Percentiles rank a stretch among this genome's conserved stretches.
Evolutionary conservation across 30 jellyfish, hydroid and myxozoan genomes (phyloP).

Genomic region (Turritopsis dohrnii): DNA sequence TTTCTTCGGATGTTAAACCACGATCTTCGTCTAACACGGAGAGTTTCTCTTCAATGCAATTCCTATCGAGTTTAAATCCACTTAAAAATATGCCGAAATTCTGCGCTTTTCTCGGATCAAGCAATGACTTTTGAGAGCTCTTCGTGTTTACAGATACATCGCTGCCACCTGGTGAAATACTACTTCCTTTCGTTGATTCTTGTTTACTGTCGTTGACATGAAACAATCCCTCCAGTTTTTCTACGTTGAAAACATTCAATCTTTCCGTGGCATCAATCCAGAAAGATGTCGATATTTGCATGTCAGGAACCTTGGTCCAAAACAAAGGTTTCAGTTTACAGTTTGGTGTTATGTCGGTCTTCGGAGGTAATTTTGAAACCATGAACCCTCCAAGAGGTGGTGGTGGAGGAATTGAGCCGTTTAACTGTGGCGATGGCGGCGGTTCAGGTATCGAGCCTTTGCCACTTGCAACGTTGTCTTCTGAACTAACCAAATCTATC

Average conservation of each 20-base stretch:
- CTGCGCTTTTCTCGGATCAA: conserved; percentile 87
- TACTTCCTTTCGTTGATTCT: background rate
- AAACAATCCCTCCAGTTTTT: conserved; percentile 54
- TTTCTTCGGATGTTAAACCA: conserved; percentile 68
- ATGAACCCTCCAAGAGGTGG: conserved; percentile 66
- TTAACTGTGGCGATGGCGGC: background rate
- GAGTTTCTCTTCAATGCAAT: conserved; percentile 64
- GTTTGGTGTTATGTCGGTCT: conserved; percentile 61
- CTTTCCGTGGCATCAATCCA: conserved; percentile 70
- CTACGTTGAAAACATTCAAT: conserved; percentile 36
- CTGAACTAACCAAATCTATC: background rate
- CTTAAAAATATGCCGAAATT: conserved; percentile 84
- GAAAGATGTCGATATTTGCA: conserved; percentile 44
- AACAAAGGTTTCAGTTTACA: conserved; percentile 72
- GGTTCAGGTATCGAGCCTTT: background rate
- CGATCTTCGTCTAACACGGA: conserved; percentile 47
- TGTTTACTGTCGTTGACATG: conserved; percentile 23
- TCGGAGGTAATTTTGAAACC: conserved; percentile 42
- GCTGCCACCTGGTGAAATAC: too few species aligned
- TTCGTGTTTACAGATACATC: conserved; percentile 9
- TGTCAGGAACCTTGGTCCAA: conserved; percentile 91
- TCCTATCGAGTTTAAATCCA: conserved; percentile 74
- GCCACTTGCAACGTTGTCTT: background rate
- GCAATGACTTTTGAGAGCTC: conserved; percentile 50
- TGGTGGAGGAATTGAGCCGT: conserved; percentile 69